A percentile compares a stretch with the other conserved stretches of the same genome.
These are phyloP conservation scores for Dioctria linearis DNA, from an alignment of 2,888 invertebrate species.

Conservation along the genomic window DNA sequence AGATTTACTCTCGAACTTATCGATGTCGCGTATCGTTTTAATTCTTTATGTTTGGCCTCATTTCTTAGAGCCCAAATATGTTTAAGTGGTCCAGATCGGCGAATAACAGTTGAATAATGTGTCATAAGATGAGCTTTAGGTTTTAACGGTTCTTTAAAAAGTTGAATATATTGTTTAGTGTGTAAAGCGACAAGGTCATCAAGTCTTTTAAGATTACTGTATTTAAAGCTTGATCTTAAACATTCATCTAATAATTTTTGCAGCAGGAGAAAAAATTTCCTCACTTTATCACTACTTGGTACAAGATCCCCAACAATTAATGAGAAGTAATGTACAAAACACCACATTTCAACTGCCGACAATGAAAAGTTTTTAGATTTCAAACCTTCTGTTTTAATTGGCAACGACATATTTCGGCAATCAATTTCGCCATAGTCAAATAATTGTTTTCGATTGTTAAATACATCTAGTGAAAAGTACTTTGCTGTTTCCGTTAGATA, in stretches of 20 bases:
- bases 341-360: no score
- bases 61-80: neutral
- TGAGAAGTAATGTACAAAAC: no score
- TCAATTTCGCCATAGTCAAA: slow-evolving; percentile 53
- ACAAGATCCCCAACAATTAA: no score
- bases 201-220: neutral
- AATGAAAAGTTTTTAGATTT: no score
- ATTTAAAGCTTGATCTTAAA: neutral
- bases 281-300: no score
- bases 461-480: slow-evolving; percentile 46
- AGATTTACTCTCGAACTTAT: neutral
- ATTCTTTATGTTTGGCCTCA: slow-evolving; percentile 3
- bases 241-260: no score
- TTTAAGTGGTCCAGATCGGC: neutral
- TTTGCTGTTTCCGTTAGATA: slow-evolving; percentile 3
- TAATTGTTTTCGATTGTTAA: slow-evolving; percentile 50
- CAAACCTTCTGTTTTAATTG: no score
- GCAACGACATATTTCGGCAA: no score
- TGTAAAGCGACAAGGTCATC: slow-evolving; percentile 3
- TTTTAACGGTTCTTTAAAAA: neutral
- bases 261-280: no score
- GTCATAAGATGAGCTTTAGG: slow-evolving; percentile 2
- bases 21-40: neutral
- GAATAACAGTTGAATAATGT: slow-evolving; percentile 2
- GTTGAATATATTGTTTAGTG: neutral